A percentile compares a stretch with the other conserved stretches of the same genome.
Conservation (phyloP, 2,888 invertebrate species). For the Eristalis pertinax region DNA sequence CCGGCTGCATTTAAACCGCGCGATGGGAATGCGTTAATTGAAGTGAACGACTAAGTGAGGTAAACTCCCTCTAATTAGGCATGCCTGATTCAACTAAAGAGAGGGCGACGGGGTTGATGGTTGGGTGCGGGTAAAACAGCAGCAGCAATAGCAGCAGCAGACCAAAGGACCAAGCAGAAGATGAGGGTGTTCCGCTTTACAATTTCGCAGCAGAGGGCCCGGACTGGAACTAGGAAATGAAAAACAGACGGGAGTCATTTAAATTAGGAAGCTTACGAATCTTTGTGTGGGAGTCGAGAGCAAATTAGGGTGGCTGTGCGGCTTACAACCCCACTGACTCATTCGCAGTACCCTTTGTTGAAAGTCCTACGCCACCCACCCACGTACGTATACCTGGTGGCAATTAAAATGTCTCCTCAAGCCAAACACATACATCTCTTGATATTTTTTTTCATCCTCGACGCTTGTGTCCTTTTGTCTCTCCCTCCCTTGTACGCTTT, state of each 20-base stretch:
- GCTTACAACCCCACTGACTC: conserved; percentile 66
- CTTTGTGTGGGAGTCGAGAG: conserved; percentile 41
- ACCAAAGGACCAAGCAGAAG: conserved; percentile 56
- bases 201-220: conserved; percentile 3
- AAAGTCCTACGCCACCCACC: conserved; percentile 3
- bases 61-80: conserved; percentile 71
- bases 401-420: conserved; percentile 70
- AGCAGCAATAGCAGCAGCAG: conserved; percentile 1
- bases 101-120: not conserved
- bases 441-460: conserved; percentile 1
- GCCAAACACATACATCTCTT: conserved; percentile 50
- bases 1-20: conserved; percentile 44
- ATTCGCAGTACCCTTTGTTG: conserved; percentile 60
- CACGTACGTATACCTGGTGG: conserved; percentile 50
- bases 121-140: not conserved
- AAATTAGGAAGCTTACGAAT: conserved; percentile 66
- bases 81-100: conserved; percentile 66
- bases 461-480: conserved; percentile 40
- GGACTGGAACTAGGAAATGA: conserved; percentile 62
- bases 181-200: conserved; percentile 38
- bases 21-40: conserved; percentile 67
- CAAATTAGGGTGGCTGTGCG: conserved; percentile 65
- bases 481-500: not conserved
- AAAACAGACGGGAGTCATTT: conserved; percentile 56
- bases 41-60: conserved; percentile 63